These are phyloP conservation scores for Girardinichthys multiradiatus DNA, from an alignment of 2,113 vertebrate species.

Conservation along the genomic window DNA sequence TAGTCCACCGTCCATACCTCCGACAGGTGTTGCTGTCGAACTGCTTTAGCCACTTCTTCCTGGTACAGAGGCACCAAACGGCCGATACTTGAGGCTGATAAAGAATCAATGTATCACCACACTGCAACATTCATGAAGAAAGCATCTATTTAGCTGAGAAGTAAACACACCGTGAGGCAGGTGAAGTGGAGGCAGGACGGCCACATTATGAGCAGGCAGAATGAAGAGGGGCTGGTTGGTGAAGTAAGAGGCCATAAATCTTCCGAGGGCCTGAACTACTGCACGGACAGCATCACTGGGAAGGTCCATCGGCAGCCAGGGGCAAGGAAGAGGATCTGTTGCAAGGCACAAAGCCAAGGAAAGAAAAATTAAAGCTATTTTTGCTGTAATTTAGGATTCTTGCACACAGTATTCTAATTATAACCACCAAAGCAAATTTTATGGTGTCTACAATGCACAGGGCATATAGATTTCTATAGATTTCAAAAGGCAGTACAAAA, in stretches of 20 bases:
- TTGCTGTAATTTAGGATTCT: background rate
- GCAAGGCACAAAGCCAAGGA: conserved; percentile 8
- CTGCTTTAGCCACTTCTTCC: conserved; percentile 74
- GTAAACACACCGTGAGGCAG: conserved; percentile 81
- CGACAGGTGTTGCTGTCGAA: conserved; percentile 88
- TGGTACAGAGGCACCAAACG: conserved; percentile 85
- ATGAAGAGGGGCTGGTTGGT: conserved; percentile 86
- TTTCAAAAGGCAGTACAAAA: background rate
- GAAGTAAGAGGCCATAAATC: conserved; percentile 97
- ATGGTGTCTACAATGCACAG: background rate
- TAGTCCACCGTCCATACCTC: conserved; percentile 92
- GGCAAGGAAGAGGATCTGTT: conserved; percentile 64
- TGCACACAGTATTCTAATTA: background rate
- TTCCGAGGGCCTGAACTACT: conserved; percentile 87
- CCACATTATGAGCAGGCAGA: conserved; percentile 87
- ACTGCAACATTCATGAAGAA: background rate
- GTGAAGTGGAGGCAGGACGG: conserved; percentile 85
- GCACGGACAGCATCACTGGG: conserved; percentile 80
- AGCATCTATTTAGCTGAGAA: background rate
- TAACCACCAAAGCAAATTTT: background rate
- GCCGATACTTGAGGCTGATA: conserved; percentile 66
- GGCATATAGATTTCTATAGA: background rate
- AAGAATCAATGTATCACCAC: background rate
- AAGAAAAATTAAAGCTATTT: background rate
- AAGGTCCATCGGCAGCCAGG: conserved; percentile 63